These are phyloP conservation scores for Sebastes glaucus DNA, from an alignment of 2,797 vertebrate genomes.

Conservation along the genomic window DNA sequence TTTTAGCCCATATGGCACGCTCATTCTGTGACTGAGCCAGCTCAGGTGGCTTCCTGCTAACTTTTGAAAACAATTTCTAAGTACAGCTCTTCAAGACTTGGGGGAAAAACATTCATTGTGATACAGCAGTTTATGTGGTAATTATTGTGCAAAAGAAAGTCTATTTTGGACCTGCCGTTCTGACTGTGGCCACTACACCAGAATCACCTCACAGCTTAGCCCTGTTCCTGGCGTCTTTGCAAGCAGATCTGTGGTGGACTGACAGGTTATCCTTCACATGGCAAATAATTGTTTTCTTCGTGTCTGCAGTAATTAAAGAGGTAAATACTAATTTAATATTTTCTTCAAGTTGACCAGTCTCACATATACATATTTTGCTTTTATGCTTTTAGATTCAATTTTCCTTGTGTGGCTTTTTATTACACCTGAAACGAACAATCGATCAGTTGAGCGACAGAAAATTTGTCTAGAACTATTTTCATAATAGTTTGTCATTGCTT, in stretches of 20 bases:
- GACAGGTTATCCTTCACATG: background rate
- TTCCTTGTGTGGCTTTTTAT: no score
- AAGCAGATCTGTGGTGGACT: background rate
- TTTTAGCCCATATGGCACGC: background rate
- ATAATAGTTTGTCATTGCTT: no score
- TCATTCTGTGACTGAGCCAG: background rate
- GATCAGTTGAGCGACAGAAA: no score
- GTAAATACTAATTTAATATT: no score
- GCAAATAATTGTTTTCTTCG: background rate
- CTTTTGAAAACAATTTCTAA: background rate
- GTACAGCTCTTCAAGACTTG: background rate
- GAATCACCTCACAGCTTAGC: background rate
- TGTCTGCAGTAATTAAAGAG: background rate
- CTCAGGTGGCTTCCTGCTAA: background rate
- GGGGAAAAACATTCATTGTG: background rate
- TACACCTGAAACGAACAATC: no score
- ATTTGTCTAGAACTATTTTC: no score
- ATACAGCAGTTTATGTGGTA: background rate
- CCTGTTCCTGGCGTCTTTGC: background rate
- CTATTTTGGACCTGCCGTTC: background rate
- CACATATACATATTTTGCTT: no score
- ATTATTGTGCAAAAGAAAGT: background rate
- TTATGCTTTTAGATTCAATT: no score
- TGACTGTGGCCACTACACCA: background rate
- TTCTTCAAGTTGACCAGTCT: no score